Evolutionary conservation across 2,888 invertebrate species (phyloP), one percentile per base, ranked within the genome.

Genomic region (Apomyelois bistriatella): DNA sequence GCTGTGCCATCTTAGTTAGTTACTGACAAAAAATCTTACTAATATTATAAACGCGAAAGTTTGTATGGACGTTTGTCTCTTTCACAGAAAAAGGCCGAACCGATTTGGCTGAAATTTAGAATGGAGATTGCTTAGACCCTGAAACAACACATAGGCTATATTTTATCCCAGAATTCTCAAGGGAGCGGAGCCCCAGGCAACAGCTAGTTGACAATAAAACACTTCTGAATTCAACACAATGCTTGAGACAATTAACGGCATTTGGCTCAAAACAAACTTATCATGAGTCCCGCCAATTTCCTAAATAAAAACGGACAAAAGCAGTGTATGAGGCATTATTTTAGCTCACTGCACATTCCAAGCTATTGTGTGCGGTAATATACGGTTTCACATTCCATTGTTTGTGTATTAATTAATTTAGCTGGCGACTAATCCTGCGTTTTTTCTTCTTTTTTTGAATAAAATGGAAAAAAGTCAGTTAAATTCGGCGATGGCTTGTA

Each of bases 341-440:
- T 47, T 53, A 50, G 57, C 51, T 54, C 56, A 60, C 52, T 56
- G 56, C 59, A 59, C 57, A 60, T 54, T 47, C 53, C 43, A 50
- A 42, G 53, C 38, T 55, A 60, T 62, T 64, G 64, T 63, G 48
- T 46, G 52, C 15, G 13, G 36, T 56, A 53, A 61, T 59, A 58
- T 58, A 61, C 54, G 60, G 54, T 51, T 58, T 55, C 53, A 48
- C 55, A 51, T 54, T 13, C 54, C 55, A 61, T 64, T 62, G 62
- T 64, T 58, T 52, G 58, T 62, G 58, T 58, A 58, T 54, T 60
- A 60, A 64, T 64, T 62, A 61, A 64, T 64, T 64, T 58, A 58
- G 56, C 52, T 58, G 37, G 54, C 42, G 53, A 53, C 61, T 64
- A 61, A 64, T 62, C 62, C 60, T 37, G 41, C 53, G 54, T 57